phyloP scores from a whole-genome alignment of 37 sponge, comb jelly and placozoan genomes.

The Theonella swinhoei region DNA sequence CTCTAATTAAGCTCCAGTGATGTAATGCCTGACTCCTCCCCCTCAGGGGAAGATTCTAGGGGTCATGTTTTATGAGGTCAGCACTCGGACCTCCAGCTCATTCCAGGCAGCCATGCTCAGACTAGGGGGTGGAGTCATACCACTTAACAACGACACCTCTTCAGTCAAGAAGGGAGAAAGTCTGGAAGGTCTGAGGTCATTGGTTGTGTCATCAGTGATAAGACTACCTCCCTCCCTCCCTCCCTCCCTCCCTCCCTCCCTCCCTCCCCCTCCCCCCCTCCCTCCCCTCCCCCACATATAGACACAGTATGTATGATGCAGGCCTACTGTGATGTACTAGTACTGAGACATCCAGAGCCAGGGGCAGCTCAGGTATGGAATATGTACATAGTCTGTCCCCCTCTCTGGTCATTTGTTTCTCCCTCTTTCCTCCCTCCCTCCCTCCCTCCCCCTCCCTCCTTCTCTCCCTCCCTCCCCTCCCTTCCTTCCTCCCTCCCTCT shows the following conservation, averaged over 20 bases:
- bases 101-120: slow-evolving; percentile 97
- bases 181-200: slow-evolving; percentile 73
- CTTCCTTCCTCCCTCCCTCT: neutral
- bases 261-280: no score
- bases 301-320: slow-evolving; percentile 91
- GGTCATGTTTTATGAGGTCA: slow-evolving; percentile 96
- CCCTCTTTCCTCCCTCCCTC: neutral
- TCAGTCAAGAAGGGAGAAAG: slow-evolving; percentile 97
- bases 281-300: no score
- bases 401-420: neutral
- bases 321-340: slow-evolving; percentile 92
- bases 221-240: no score
- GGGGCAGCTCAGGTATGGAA: slow-evolving; percentile 71
- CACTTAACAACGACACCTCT: slow-evolving; percentile 75
- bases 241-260: no score
- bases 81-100: slow-evolving; percentile 92
- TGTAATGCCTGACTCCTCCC: neutral
- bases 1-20: neutral
- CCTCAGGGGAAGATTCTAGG: slow-evolving; percentile 84
- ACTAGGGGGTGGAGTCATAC: slow-evolving; percentile 86
- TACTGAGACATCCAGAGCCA: slow-evolving; percentile 92
- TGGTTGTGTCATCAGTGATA: no score
- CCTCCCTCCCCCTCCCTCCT: neutral
- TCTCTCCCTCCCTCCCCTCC: neutral
- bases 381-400: no score